phyloP scores from a whole-genome alignment of 2,113 vertebrate genomes.

The Pelusios castaneus region DNA sequence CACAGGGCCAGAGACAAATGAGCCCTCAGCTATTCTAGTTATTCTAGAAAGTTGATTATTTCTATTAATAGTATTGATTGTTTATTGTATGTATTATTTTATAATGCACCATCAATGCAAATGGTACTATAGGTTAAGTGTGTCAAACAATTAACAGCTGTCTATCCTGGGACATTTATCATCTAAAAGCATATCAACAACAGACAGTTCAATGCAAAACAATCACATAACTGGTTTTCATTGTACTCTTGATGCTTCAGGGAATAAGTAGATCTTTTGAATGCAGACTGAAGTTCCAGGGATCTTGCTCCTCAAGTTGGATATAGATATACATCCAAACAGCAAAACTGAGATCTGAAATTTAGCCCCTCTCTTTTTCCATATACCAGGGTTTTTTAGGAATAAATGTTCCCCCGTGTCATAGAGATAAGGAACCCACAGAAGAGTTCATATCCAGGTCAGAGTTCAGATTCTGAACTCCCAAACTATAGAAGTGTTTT shows the following conservation, averaged over 20 bases:
- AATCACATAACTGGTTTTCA: not conserved
- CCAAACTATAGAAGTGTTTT: not conserved
- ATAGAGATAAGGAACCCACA: not conserved
- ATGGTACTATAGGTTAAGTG: not conserved
- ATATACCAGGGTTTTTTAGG: not conserved
- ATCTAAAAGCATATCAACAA: not conserved
- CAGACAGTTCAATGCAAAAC: not conserved
- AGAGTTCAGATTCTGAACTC: not conserved
- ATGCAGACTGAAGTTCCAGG: not conserved
- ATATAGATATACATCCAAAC: not conserved
- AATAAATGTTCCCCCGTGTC: rapidly evolving
- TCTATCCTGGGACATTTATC: not conserved
- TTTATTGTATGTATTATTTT: not conserved
- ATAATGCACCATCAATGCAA: not conserved
- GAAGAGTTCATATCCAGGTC: not conserved
- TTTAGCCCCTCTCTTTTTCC: not conserved
- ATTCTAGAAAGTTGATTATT: not conserved
- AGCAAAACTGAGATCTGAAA: not conserved
- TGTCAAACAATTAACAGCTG: not conserved
- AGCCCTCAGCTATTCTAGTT: not conserved
- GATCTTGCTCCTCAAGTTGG: rapidly evolving
- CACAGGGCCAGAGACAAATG: not conserved
- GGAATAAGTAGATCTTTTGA: not conserved
- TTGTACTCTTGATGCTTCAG: not conserved
- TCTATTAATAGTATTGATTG: not conserved